Evolutionary conservation across 1,140 invertebrate genomes (phyloP).

Genomic region (Archivesica marissinica): DNA sequence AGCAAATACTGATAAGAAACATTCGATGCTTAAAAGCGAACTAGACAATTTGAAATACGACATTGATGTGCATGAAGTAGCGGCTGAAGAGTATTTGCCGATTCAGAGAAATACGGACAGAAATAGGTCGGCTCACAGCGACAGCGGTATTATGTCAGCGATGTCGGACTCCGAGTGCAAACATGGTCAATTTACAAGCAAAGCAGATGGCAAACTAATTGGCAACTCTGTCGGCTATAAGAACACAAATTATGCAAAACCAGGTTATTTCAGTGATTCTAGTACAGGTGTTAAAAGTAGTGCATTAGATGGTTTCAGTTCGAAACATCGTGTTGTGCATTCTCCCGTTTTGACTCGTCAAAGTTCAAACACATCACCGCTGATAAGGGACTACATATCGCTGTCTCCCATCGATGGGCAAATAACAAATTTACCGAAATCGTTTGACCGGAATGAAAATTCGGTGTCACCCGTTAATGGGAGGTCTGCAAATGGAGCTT

Average conservation of each 20-base stretch:
- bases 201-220: background rate
- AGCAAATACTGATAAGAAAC: constrained; percentile 16
- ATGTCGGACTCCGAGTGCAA: constrained; percentile 40
- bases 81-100: constrained; percentile 59
- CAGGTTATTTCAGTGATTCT: constrained; percentile 56
- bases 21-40: background rate
- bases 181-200: background rate
- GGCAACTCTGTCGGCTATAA: constrained; percentile 2
- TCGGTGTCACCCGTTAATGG: constrained; percentile 46
- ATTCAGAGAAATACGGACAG: constrained; percentile 59
- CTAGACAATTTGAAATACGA: constrained; percentile 11
- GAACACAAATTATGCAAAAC: constrained; percentile 37
- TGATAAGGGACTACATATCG: constrained; percentile 48
- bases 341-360: constrained; percentile 29
- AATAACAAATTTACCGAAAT: background rate
- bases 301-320: background rate
- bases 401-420: constrained; percentile 31
- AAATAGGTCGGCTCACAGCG: constrained; percentile 61
- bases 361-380: constrained; percentile 37
- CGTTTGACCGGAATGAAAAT: background rate
- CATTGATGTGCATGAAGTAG: background rate
- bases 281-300: background rate
- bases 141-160: constrained; percentile 59
- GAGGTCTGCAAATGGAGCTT: constrained; percentile 36
- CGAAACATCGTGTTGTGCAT: constrained; percentile 41